Evolutionary conservation across 2,797 vertebrate genomes (phyloP).

Genomic region (Harpagifer antarcticus): DNA sequence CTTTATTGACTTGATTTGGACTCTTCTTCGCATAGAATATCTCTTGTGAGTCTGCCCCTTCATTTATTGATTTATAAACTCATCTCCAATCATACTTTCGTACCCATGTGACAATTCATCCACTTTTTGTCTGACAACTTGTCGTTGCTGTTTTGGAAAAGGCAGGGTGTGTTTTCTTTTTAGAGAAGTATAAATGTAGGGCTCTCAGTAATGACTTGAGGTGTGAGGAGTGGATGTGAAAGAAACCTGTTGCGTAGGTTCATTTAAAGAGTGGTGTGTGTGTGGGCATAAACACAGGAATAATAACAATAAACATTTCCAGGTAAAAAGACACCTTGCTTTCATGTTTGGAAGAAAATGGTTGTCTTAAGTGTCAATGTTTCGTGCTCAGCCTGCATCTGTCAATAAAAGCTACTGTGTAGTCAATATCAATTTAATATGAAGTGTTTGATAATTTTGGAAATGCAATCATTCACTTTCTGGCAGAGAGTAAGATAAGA

Average conservation of each 20-base stretch:
- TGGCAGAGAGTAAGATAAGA: background rate
- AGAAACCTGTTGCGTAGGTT: conserved; percentile 23
- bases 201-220: background rate
- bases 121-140: background rate
- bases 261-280: background rate
- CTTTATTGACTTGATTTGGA: no score
- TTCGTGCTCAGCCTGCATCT: background rate
- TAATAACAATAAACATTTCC: conserved; percentile 24
- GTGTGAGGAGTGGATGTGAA: background rate
- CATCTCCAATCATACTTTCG: background rate
- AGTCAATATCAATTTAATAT: background rate
- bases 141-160: background rate
- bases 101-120: no score
- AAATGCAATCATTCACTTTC: background rate
- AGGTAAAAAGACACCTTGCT: background rate
- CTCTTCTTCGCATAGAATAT: background rate
- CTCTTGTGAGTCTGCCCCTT: background rate
- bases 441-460: background rate
- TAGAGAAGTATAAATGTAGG: accelerated
- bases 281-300: conserved; percentile 1
- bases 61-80: background rate
- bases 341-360: background rate
- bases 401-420: no score
- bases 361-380: background rate
- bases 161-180: background rate